Percentiles rank a stretch among this genome's conserved stretches.
These are phyloP conservation scores for Eubasilissa regina DNA, from an alignment of 1,140 invertebrate species.

Conservation along the genomic window DNA sequence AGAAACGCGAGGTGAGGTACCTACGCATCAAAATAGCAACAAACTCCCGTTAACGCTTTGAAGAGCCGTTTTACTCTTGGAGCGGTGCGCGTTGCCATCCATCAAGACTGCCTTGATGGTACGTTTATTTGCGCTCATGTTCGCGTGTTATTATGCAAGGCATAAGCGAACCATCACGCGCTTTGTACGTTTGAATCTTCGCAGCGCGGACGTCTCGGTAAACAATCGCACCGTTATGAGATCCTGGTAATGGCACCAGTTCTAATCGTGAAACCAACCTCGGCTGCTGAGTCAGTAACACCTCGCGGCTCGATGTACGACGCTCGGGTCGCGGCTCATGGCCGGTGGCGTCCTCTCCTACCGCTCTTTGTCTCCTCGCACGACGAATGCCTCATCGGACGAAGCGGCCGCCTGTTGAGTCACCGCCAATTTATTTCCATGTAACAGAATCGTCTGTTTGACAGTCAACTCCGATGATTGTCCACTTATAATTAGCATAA, in stretches of 20 bases:
- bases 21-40: too few relatives aligned
- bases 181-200: slow-evolving; percentile 6
- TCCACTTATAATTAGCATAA: slow-evolving; percentile 19
- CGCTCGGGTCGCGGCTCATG: not conserved
- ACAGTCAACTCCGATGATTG: slow-evolving; percentile 30
- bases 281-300: not conserved
- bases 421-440: slow-evolving; percentile 17
- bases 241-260: not conserved
- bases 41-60: too few relatives aligned
- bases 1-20: too few relatives aligned
- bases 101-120: too few relatives aligned
- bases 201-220: not conserved
- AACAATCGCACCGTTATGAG: not conserved
- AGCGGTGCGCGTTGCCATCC: too few relatives aligned
- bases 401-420: too few relatives aligned
- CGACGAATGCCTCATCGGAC: too few relatives aligned
- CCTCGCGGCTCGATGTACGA: not conserved
- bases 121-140: too few relatives aligned
- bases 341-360: not conserved
- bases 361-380: not conserved
- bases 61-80: too few relatives aligned
- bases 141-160: slow-evolving; percentile 1
- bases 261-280: not conserved
- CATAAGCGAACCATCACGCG: slow-evolving; percentile 11
- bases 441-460: not conserved